Evolutionary conservation across 2,797 vertebrate genomes (phyloP), one percentile per base, ranked within the genome.

Genomic region (Tragopan temminckii): DNA sequence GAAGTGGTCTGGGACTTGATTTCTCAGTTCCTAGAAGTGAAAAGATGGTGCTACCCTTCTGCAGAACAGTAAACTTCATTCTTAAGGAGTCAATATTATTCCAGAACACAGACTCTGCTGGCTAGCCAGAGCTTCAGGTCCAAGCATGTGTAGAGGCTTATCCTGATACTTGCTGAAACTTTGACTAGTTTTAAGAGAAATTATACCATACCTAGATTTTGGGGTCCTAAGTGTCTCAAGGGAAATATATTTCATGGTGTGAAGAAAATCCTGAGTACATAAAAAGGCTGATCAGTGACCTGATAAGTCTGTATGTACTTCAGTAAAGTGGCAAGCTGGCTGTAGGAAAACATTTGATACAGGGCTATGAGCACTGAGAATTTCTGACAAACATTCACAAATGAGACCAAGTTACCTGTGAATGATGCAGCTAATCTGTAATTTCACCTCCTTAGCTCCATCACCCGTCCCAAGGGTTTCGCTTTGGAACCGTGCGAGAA

Each of bases 381-480:
- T 64, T 78, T 77, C 52, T 70, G 74, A 48, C 36, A 61, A 43
- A 1, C 24, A 12, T 38, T 24, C 25, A 36, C 64, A 21, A 4
- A 1, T 42, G 29, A 66, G 14, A 31, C 57, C 2, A 4, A 70
- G 52, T 52, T 15, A 6, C 17, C 40, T 64, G 25, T 40, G 21
- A 72, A 50, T 27, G 20, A 35, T 78, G 36, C 24, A 75, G 45
- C 83, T 96, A 82, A 59, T 31, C 7, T 66, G 24, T 88, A 42
- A 63, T 72, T 88, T 76, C 38, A 46, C 88, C 36, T 94, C 94
- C 95, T 53, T 97, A 99, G 99, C 98, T 99, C 40, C 99, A 99
- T 95, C 99, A 99, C 98, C 99, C 99, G 6, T 99, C 99, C 66
- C 99, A 99, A 97, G 99, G 99, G 75, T 99, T 99, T 95, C 98